These are phyloP conservation scores for Ailuropoda melanoleuca DNA, from an alignment of 2,113 vertebrate species.

Conservation along the genomic window DNA sequence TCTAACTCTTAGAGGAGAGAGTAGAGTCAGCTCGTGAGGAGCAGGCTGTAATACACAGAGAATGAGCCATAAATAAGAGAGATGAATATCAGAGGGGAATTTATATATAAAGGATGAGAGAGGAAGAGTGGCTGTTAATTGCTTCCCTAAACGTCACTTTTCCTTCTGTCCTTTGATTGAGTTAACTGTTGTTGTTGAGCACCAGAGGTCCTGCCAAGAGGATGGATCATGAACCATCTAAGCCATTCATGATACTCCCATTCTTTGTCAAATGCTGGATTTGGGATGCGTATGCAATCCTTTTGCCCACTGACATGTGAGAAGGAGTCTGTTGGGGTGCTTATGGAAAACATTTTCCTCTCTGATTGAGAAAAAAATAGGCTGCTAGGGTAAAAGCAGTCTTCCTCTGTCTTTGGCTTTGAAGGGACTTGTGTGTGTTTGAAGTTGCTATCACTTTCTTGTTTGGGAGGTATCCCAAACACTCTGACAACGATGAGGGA, in stretches of 20 bases:
- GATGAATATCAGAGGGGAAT: not conserved
- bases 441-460: not conserved
- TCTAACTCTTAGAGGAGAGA: not conserved
- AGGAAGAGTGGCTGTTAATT: not conserved
- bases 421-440: not conserved
- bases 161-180: not conserved
- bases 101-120: not conserved
- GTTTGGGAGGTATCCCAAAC: not conserved
- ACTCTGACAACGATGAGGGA: not conserved
- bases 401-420: not conserved
- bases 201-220: not conserved
- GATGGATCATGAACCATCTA: not conserved
- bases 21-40: not conserved
- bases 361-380: not conserved
- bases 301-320: not conserved
- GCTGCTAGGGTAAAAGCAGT: not conserved
- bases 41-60: not conserved
- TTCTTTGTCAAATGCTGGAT: not conserved
- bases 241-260: not conserved
- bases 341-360: not conserved
- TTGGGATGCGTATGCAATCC: not conserved
- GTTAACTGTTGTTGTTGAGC: not conserved
- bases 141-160: not conserved
- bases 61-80: not conserved
- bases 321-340: not conserved